Conservation (phyloP, 1,140 invertebrate species). For the Eueides isabella region DNA sequence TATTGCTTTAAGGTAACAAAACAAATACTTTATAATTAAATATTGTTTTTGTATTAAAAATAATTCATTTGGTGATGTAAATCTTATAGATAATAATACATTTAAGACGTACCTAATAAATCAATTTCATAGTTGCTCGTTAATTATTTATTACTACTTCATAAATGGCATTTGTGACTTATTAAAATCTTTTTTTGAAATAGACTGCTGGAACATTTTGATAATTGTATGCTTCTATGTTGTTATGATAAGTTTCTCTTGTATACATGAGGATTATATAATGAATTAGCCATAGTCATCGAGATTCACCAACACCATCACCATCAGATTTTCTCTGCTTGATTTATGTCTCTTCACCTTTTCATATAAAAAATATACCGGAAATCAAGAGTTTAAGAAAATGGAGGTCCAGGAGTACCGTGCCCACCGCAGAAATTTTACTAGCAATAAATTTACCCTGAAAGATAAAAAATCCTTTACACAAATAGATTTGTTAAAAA, state of each 20-base stretch:
- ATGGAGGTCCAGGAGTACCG: too few relatives aligned
- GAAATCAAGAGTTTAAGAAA: too few relatives aligned
- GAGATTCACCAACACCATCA: too few relatives aligned
- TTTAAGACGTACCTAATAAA: constrained; percentile 43
- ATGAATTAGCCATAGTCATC: too few relatives aligned
- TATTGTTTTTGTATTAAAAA: constrained; percentile 17
- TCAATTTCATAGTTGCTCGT: constrained; percentile 4
- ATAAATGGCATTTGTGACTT: background rate
- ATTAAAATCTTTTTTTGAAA: background rate
- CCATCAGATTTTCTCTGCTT: too few relatives aligned
- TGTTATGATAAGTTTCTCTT: background rate
- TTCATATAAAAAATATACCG: too few relatives aligned
- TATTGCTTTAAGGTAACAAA: constrained; percentile 47
- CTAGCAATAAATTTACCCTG: too few relatives aligned
- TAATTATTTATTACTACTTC: constrained; percentile 12
- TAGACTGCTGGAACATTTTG: background rate
- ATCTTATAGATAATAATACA: constrained; percentile 16
- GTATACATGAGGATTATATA: background rate
- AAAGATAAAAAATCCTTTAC: too few relatives aligned
- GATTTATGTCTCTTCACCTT: too few relatives aligned
- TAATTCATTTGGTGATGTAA: constrained; percentile 1
- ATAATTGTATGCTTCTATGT: background rate
- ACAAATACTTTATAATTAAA: constrained; percentile 40
- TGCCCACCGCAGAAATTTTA: too few relatives aligned
- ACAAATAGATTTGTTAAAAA: too few relatives aligned